Conservation (phyloP, 2,113 vertebrate genomes). For the Istiophorus platypterus region DNA sequence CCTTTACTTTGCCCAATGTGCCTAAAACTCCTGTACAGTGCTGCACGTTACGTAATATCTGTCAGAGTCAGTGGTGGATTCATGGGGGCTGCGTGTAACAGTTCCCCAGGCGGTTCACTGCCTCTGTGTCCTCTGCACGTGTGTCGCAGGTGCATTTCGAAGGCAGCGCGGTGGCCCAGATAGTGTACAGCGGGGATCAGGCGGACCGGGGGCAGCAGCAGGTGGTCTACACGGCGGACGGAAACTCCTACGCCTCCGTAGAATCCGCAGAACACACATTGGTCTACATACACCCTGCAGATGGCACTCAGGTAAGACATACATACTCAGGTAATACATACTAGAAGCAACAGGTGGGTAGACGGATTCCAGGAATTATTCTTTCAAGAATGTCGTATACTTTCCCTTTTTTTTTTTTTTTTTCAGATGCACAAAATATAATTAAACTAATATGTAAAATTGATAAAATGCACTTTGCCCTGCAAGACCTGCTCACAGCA, state of each 20-base stretch:
- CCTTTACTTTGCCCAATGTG: neutral
- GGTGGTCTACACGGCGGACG: constrained; percentile 95
- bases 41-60: neutral
- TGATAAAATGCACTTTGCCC: no score
- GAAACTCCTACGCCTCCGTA: constrained; percentile 95
- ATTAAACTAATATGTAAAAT: neutral
- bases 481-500: neutral
- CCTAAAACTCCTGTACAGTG: neutral
- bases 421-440: no score
- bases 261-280: constrained; percentile 96
- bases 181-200: constrained; percentile 95
- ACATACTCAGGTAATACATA: neutral
- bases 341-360: neutral
- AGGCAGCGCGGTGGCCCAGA: constrained; percentile 92
- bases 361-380: no score
- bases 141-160: constrained; percentile 94
- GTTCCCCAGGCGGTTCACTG: constrained; percentile 1
- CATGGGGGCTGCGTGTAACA: neutral
- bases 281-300: constrained; percentile 97
- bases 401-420: no score
- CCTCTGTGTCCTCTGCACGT: neutral
- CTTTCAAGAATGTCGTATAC: no score
- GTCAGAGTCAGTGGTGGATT: neutral
- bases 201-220: constrained; percentile 89
- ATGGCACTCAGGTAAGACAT: constrained; percentile 90